These are phyloP conservation scores for Onychomys leucogaster DNA, from an alignment of 2,797 vertebrate species.

Conservation along the genomic window DNA sequence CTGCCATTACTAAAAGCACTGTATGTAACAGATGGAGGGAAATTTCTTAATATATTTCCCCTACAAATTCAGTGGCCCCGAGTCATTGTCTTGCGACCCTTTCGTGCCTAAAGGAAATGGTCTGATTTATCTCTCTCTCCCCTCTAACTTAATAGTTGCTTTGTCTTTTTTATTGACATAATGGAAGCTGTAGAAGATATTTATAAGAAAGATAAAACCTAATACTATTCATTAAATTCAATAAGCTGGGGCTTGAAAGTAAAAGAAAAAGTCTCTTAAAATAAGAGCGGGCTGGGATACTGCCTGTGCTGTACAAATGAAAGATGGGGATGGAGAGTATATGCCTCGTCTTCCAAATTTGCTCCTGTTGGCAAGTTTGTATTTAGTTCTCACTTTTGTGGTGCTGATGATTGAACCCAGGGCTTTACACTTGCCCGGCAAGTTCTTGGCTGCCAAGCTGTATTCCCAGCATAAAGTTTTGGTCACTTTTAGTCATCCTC, in stretches of 20 bases:
- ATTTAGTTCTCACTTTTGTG: background rate
- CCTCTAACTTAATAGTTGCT: conserved; percentile 63
- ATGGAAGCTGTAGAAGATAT: conserved; percentile 71
- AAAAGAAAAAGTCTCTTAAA: conserved; percentile 22
- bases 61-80: background rate
- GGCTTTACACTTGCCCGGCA: too few relatives aligned
- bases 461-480: background rate
- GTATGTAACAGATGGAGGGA: background rate
- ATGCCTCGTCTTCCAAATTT: conserved; percentile 65
- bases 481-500: conserved; percentile 64
- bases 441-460: background rate
- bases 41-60: conserved; percentile 55
- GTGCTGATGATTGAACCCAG: background rate
- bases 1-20: conserved; percentile 53
- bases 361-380: background rate
- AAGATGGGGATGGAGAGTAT: background rate
- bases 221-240: conserved; percentile 65
- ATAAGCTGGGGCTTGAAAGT: conserved; percentile 66
- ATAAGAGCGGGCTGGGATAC: conserved; percentile 62
- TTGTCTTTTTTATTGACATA: conserved; percentile 47
- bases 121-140: conserved; percentile 61
- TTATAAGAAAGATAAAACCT: conserved; percentile 75
- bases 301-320: conserved; percentile 61
- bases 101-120: conserved; percentile 48
- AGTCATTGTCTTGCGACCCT: conserved; percentile 1